A percentile compares a stretch with the other conserved stretches of the same genome.
Conservation (phyloP, 2,113 vertebrate species). For the Cololabis saira region DNA sequence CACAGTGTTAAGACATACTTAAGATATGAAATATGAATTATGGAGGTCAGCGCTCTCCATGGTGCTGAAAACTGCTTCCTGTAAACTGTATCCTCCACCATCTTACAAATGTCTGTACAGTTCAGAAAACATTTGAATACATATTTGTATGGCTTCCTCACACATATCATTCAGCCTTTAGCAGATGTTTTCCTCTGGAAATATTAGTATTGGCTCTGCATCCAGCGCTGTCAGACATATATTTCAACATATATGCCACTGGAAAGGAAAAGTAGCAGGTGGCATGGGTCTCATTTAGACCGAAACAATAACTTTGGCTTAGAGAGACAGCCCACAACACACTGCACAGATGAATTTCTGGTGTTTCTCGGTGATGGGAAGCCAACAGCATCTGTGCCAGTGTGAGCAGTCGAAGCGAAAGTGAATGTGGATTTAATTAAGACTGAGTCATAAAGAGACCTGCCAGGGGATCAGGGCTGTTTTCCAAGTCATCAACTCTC, state of each 20-base stretch:
- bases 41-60: slow-evolving; percentile 63
- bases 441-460: slow-evolving; percentile 68
- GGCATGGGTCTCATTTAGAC: slow-evolving; percentile 8
- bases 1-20: not conserved
- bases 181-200: slow-evolving; percentile 25
- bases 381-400: slow-evolving; percentile 62
- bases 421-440: slow-evolving; percentile 82
- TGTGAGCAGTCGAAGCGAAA: slow-evolving; percentile 56
- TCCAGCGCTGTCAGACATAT: not conserved
- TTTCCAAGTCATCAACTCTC: slow-evolving; percentile 57
- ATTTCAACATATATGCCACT: not conserved
- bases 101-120: not conserved
- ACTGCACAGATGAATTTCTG: slow-evolving; percentile 22
- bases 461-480: slow-evolving; percentile 60
- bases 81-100: slow-evolving; percentile 19
- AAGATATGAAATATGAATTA: slow-evolving; percentile 7
- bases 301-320: slow-evolving; percentile 12
- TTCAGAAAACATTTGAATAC: not conserved
- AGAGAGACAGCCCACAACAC: slow-evolving; percentile 9
- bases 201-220: slow-evolving; percentile 12
- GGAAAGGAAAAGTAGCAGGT: slow-evolving; percentile 28
- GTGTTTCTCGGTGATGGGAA: slow-evolving; percentile 35
- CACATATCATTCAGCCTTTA: not conserved
- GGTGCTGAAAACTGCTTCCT: slow-evolving; percentile 62
- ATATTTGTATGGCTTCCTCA: not conserved